Evolutionary conservation across 2,797 vertebrate species (phyloP).

Genomic region (Hybognathus amarus): DNA sequence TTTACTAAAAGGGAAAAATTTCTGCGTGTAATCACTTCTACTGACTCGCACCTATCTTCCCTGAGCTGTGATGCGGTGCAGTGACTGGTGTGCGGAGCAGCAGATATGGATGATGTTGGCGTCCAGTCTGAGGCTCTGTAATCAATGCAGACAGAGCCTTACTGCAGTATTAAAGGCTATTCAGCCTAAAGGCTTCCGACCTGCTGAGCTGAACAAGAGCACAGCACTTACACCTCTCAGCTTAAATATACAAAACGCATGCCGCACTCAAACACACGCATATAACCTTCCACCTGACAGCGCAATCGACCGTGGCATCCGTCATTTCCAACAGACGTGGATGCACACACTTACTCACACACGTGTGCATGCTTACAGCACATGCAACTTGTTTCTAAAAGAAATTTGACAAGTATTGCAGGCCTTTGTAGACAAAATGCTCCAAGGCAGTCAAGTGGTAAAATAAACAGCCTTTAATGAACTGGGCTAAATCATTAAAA

Average conservation of each 20-base stretch:
- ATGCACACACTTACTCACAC: background rate
- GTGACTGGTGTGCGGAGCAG: conserved; percentile 8
- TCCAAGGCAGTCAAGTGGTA: too few species aligned
- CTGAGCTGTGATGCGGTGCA: conserved; percentile 14
- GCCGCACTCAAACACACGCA: conserved; percentile 25
- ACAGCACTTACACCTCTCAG: conserved; percentile 41
- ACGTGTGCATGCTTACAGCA: background rate
- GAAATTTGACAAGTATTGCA: conserved; percentile 1
- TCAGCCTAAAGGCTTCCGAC: conserved; percentile 47
- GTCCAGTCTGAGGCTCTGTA: conserved; percentile 40
- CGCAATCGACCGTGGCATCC: conserved; percentile 17
- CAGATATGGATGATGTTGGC: conserved; percentile 27
- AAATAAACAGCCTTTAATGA: too few species aligned
- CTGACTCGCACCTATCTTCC: conserved; percentile 26
- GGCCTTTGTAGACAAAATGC: background rate
- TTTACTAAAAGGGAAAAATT: background rate
- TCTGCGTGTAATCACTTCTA: background rate
- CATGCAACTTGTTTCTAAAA: conserved; percentile 18
- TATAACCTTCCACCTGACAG: conserved; percentile 14
- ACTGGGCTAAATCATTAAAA: too few species aligned
- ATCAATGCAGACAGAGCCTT: conserved; percentile 54
- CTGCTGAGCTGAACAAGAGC: conserved; percentile 47
- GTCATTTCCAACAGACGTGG: conserved; percentile 8
- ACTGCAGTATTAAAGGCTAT: conserved; percentile 53
- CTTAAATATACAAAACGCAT: conserved; percentile 35